Evolutionary conservation across 23 tunicate species (phyloP).

Genomic region (Styela clava): DNA sequence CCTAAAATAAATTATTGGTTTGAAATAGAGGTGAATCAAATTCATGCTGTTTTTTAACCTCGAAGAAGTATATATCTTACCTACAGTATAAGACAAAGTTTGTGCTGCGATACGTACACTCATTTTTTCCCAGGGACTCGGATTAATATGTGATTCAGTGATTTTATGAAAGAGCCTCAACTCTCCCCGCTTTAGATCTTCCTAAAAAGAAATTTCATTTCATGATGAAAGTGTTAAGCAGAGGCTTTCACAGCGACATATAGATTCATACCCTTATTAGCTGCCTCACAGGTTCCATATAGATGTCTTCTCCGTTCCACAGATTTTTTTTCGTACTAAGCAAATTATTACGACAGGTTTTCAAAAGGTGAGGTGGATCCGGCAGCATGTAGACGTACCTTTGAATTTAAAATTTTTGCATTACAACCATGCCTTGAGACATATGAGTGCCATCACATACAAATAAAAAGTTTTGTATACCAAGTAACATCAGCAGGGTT

Average conservation of each 20-base stretch:
- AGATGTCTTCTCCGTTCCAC: neutral
- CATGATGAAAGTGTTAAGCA: no score
- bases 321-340: neutral
- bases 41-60: neutral
- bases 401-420: neutral
- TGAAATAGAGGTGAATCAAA: neutral
- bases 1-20: neutral
- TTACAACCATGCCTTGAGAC: no score
- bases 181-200: neutral
- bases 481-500: neutral
- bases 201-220: neutral
- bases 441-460: neutral
- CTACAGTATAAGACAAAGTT: neutral
- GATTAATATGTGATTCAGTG: neutral
- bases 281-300: neutral
- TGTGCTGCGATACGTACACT: neutral
- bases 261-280: no score
- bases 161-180: neutral
- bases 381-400: neutral
- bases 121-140: neutral
- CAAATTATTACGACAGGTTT: neutral
- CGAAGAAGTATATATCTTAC: neutral
- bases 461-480: neutral
- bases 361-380: neutral
- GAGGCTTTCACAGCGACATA: no score